Percentiles rank a stretch among this genome's conserved stretches.
Evolutionary conservation across 2,888 invertebrate species (phyloP).

Genomic region (Coelopa pilipes): DNA sequence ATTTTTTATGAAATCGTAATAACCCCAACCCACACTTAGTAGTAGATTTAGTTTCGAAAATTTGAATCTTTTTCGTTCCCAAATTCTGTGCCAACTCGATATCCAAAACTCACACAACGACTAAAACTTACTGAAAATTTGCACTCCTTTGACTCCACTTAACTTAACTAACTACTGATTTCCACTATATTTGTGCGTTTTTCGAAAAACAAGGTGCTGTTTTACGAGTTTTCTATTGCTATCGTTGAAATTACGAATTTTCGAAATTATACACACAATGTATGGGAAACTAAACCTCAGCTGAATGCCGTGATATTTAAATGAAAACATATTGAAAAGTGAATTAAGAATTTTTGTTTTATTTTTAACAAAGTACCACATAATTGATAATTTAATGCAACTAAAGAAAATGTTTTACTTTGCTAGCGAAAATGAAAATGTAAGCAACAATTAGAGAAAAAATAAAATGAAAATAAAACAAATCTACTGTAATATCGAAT

Average conservation of each 20-base stretch:
- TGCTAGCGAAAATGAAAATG: constrained; percentile 15
- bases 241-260: not conserved
- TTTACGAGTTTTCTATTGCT: too few species aligned
- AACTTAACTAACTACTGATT: not conserved
- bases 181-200: not conserved
- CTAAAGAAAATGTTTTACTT: constrained; percentile 7
- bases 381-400: constrained; percentile 1
- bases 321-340: constrained; percentile 33
- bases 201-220: not conserved
- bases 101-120: too few species aligned
- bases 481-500: not conserved
- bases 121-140: not conserved
- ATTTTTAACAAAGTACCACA: not conserved
- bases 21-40: too few species aligned
- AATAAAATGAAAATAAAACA: too few species aligned
- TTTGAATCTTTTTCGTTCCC: too few species aligned
- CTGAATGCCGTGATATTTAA: constrained; percentile 65
- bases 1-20: too few species aligned
- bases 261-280: constrained; percentile 41
- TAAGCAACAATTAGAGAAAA: constrained; percentile 2
- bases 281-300: constrained; percentile 62
- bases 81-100: too few species aligned
- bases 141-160: too few species aligned
- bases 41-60: too few species aligned
- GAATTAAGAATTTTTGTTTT: not conserved